These are phyloP conservation scores for Anoplopoma fimbria DNA, from an alignment of 2,113 vertebrate species.

Conservation along the genomic window DNA sequence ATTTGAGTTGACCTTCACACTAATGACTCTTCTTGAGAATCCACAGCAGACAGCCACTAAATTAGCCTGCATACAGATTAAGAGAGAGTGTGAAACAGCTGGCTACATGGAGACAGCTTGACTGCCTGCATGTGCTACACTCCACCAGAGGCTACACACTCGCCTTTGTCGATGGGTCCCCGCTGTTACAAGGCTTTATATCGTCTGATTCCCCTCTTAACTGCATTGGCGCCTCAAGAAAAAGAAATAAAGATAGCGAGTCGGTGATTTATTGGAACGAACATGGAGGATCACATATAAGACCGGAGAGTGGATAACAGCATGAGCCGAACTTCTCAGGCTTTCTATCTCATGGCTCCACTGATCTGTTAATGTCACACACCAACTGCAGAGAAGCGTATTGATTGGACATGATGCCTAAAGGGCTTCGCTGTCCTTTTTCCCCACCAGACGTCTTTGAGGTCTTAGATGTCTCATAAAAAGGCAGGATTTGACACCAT, in stretches of 20 bases:
- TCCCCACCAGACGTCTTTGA: conserved; percentile 14
- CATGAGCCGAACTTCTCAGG: conserved; percentile 30
- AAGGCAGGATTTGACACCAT: conserved; percentile 36
- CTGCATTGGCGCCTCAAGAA: conserved; percentile 25
- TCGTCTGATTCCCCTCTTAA: conserved; percentile 47
- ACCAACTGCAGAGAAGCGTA: conserved; percentile 48
- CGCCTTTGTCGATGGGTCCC: conserved; percentile 32
- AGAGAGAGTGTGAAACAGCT: conserved; percentile 58
- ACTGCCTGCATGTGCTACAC: conserved; percentile 39
- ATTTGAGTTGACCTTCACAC: conserved; percentile 47
- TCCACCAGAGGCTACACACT: conserved; percentile 40
- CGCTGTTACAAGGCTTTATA: conserved; percentile 49
- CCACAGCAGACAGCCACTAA: conserved; percentile 45
- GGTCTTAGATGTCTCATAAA: conserved; percentile 48
- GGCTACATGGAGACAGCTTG: conserved; percentile 29
- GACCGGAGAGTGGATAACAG: conserved; percentile 51
- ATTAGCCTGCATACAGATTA: conserved; percentile 45
- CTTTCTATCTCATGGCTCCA: conserved; percentile 57
- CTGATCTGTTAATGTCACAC: conserved; percentile 71
- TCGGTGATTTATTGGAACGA: conserved; percentile 42
- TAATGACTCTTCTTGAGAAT: conserved; percentile 23
- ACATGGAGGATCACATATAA: conserved; percentile 31
- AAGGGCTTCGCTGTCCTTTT: conserved; percentile 46
- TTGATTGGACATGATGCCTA: conserved; percentile 61
- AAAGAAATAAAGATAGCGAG: conserved; percentile 15